Percentiles rank a stretch among this genome's conserved stretches.
Conservation (phyloP, 2,797 vertebrate genomes). For the Neosilurus mollespiculum region DNA sequence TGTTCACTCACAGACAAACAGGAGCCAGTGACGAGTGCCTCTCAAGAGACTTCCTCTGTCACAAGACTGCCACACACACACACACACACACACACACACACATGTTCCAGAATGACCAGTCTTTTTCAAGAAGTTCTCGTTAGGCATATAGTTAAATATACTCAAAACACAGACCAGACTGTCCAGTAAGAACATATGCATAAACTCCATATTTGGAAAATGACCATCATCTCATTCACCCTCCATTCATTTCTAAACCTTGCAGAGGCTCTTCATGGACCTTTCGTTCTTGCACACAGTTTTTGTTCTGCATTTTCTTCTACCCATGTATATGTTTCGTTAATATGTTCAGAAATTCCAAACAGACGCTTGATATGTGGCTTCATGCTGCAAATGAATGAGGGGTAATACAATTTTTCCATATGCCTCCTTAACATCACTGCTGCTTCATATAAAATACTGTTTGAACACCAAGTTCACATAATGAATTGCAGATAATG, state of each 20-base stretch:
- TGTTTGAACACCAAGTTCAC: neutral
- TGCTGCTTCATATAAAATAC: conserved; percentile 15
- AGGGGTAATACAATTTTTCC: neutral
- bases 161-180: conserved; percentile 8
- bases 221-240: conserved; percentile 18
- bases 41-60: conserved; percentile 56
- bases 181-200: conserved; percentile 15
- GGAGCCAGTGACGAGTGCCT: conserved; percentile 70
- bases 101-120: conserved; percentile 14
- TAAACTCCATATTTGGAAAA: conserved; percentile 11
- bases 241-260: neutral
- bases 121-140: conserved; percentile 35
- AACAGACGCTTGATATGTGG: neutral
- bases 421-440: conserved; percentile 12
- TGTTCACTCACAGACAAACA: conserved; percentile 73
- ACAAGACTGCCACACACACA: conserved; percentile 40
- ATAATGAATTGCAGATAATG: neutral
- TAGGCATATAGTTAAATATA: conserved; percentile 17
- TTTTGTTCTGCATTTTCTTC: neutral
- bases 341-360: neutral
- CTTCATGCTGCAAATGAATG: neutral
- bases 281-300: neutral
- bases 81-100: neutral
- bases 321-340: neutral
- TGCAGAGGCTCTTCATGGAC: neutral